A percentile compares a stretch with the other conserved stretches of the same genome.
phyloP scores from a whole-genome alignment of 2,113 vertebrate species.

The Solea senegalensis region DNA sequence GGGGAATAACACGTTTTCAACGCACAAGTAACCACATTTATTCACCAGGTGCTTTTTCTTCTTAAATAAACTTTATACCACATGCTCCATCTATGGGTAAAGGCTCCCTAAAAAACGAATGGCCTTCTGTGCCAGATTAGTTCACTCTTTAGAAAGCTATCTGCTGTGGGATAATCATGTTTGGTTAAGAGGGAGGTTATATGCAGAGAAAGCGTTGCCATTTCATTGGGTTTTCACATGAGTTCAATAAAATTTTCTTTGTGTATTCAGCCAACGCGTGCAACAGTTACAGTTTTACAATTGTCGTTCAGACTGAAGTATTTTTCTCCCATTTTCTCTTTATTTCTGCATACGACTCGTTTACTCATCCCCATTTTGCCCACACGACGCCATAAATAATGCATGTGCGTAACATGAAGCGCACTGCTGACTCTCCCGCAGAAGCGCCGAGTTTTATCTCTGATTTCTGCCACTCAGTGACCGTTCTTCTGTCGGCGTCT shows the following conservation, averaged over 20 bases:
- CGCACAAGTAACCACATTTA: too few relatives aligned
- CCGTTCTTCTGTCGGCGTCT: too few relatives aligned
- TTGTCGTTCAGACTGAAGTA: too few relatives aligned
- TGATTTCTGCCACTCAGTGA: not conserved
- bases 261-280: not conserved
- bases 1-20: too few relatives aligned
- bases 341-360: too few relatives aligned
- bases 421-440: too few relatives aligned
- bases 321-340: too few relatives aligned
- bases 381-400: too few relatives aligned
- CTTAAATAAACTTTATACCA: not conserved
- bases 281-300: not conserved
- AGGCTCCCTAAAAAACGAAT: too few relatives aligned
- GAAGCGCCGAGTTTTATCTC: not conserved
- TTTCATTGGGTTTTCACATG: not conserved
- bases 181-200: slow-evolving; percentile 3
- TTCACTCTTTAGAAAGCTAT: slow-evolving; percentile 10
- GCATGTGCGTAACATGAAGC: too few relatives aligned
- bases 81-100: not conserved
- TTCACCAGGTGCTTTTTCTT: not conserved
- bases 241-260: not conserved
- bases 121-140: slow-evolving; percentile 12
- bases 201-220: not conserved
- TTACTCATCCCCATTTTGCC: too few relatives aligned
- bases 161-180: too few relatives aligned